Percentiles rank a stretch among this genome's conserved stretches.
Evolutionary conservation across 2,797 vertebrate species (phyloP).

Genomic region (Sparus aurata): DNA sequence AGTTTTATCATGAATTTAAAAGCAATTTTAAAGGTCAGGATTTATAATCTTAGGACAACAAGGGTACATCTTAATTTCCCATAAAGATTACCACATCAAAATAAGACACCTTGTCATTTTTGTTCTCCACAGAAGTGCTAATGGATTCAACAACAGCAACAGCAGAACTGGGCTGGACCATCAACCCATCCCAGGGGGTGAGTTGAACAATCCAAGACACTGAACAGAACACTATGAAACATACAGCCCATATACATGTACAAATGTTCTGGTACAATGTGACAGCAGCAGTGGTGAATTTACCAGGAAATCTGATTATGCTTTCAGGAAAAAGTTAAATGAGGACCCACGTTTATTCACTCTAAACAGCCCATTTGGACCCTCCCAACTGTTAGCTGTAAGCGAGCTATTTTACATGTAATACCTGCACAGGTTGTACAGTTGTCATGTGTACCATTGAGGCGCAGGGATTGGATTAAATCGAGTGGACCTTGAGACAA

Average conservation of each 20-base stretch:
- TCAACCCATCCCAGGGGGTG: constrained; percentile 93
- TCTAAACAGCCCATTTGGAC: no score
- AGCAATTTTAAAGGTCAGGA: no score
- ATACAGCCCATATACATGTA: not conserved
- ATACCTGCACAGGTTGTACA: no score
- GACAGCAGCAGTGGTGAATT: not conserved
- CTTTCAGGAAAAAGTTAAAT: no score
- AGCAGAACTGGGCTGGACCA: constrained; percentile 96
- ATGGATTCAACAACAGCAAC: constrained; percentile 98
- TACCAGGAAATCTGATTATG: no score
- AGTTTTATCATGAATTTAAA: no score
- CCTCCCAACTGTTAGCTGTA: no score
- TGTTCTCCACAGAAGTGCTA: constrained; percentile 88
- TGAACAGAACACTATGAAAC: not conserved
- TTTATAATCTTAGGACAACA: not conserved
- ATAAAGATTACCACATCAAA: not conserved
- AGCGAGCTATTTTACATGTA: no score
- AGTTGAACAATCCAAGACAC: constrained; percentile 72
- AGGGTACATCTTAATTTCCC: not conserved
- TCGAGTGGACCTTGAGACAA: no score
- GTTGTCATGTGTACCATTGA: no score
- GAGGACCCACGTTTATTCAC: no score
- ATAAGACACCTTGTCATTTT: constrained; percentile 18
- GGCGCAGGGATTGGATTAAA: no score
- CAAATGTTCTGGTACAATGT: not conserved